Evolutionary conservation across 2,888 invertebrate genomes (phyloP).

Genomic region (Philopedon plagiatum): DNA sequence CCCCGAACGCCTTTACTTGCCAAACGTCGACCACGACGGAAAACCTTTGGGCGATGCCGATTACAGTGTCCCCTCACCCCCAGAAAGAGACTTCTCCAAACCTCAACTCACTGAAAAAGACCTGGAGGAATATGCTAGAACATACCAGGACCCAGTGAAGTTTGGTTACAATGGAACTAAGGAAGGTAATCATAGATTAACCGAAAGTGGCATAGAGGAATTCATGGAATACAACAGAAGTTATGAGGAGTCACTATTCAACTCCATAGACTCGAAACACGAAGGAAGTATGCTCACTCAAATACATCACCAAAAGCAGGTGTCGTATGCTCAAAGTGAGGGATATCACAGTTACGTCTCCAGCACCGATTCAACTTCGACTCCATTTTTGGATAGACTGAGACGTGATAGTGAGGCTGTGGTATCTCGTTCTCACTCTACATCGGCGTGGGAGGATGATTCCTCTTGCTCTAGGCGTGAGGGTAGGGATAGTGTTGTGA

Average conservation of each 20-base stretch:
- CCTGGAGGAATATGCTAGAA: conserved; percentile 79
- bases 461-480: conserved; percentile 58
- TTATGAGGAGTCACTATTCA: conserved; percentile 71
- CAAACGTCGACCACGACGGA: conserved; percentile 76
- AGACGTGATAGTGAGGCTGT: conserved; percentile 75
- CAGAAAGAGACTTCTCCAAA: conserved; percentile 74
- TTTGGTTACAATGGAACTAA: conserved; percentile 37
- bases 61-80: conserved; percentile 79
- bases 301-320: conserved; percentile 80
- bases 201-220: conserved; percentile 70
- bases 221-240: conserved; percentile 80
- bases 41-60: conserved; percentile 75
- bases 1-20: conserved; percentile 70
- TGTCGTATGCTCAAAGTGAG: conserved; percentile 84
- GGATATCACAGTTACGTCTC: conserved; percentile 87
- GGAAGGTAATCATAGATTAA: conserved; percentile 53
- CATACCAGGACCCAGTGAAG: conserved; percentile 56
- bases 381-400: conserved; percentile 83
- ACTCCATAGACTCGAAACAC: conserved; percentile 61
- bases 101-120: conserved; percentile 75
- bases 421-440: conserved; percentile 64
- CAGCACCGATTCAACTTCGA: conserved; percentile 82
- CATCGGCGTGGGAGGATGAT: conserved; percentile 52
- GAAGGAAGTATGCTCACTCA: conserved; percentile 69
- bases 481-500: conserved; percentile 76